Percentiles rank a stretch among this genome's conserved stretches.
Evolutionary conservation across 1,140 invertebrate species (phyloP).

Genomic region (Paraescarpia echinospica): DNA sequence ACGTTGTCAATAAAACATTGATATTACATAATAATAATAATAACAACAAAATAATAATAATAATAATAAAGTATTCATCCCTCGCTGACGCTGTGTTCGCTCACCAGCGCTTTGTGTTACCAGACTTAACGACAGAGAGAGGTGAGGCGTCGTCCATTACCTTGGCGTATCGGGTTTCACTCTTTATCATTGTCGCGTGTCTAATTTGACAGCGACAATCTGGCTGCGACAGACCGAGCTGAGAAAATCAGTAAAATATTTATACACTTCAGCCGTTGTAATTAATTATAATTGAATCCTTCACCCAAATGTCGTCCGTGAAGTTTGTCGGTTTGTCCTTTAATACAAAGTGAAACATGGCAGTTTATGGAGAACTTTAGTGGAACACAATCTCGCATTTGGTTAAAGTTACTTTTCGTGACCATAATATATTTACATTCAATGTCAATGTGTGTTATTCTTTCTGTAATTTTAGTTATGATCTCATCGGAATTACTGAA

Average conservation of each 20-base stretch:
- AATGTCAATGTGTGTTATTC: no score
- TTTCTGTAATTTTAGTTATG: no score
- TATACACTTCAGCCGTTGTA: neutral
- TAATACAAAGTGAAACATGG: neutral
- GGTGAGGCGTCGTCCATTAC: neutral
- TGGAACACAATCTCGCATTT: neutral
- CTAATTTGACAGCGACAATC: neutral
- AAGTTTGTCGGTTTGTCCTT: neutral
- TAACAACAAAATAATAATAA: neutral
- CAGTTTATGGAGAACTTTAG: neutral
- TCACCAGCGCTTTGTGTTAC: neutral
- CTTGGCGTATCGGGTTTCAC: neutral
- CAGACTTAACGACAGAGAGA: neutral
- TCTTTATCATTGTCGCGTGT: neutral
- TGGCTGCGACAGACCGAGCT: neutral
- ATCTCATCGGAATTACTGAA: no score
- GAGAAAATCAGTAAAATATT: neutral
- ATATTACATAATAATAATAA: no score
- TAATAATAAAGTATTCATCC: neutral
- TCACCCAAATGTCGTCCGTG: neutral
- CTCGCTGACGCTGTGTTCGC: neutral
- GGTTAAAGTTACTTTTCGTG: neutral
- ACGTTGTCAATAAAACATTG: no score
- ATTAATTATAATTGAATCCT: neutral
- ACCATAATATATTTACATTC: neutral